Conservation (phyloP, 2,888 invertebrate species). For the Noctua janthina region DNA sequence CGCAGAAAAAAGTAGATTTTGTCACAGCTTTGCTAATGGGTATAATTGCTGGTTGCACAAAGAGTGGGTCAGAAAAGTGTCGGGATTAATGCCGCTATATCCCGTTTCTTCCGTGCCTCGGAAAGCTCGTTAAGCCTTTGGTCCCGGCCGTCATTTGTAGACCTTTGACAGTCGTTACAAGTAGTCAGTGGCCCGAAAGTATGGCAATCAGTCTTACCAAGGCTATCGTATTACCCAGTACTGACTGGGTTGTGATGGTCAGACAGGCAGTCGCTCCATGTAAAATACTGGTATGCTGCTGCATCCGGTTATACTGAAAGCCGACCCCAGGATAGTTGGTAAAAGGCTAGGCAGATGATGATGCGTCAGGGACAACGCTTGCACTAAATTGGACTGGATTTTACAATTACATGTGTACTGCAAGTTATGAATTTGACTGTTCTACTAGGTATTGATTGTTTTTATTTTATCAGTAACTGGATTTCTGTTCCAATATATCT, state of each 20-base stretch:
- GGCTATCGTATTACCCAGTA: too few species aligned
- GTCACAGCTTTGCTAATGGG: not conserved
- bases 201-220: too few species aligned
- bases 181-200: too few species aligned
- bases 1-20: too few species aligned
- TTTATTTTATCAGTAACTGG: not conserved
- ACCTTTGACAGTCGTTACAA: too few species aligned
- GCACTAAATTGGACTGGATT: not conserved
- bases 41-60: not conserved
- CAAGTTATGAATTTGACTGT: not conserved
- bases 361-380: not conserved
- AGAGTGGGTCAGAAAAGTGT: not conserved
- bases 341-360: too few species aligned
- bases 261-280: too few species aligned
- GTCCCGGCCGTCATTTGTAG: not conserved
- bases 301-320: too few species aligned
- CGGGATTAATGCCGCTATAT: not conserved
- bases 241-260: too few species aligned
- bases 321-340: too few species aligned
- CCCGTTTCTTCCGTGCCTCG: not conserved
- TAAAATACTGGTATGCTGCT: too few species aligned
- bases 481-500: not conserved
- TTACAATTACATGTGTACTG: not conserved
- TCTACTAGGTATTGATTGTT: not conserved
- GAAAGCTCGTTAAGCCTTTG: not conserved